Base-by-base conservation (phyloP, 2,888 invertebrate genomes). In the Ctenicera cuprea region DNA sequence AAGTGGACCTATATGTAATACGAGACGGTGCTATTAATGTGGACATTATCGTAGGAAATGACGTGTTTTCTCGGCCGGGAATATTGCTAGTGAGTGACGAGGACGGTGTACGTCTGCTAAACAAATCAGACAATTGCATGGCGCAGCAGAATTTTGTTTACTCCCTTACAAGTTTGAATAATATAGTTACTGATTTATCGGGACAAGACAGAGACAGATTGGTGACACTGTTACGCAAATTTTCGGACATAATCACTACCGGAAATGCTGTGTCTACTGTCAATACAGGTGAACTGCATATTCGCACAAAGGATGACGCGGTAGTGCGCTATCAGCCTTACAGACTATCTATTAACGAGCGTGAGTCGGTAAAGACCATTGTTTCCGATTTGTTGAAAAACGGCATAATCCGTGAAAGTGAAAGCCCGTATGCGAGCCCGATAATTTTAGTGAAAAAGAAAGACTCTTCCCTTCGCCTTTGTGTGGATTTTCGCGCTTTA, bases 261-360 rank as follows among this genome's bases (percentile, higher is more conserved):
- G 41, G 41, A n/a, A n/a, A n/a, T 14, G n/a, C 41, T 12, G 14
- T 41, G 41, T n/a, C 12, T 14, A 14, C 14, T 14, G 41, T 41
- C 3, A 41, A 41, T 41, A 41, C 41, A 14, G 41, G 41, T 14
- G 14, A 14, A 12, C 41, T 41, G 41, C 41, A 8, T 12, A 41
- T 41, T 41, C 41, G 41, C 26, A 26, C 26, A 2, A 26, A 26
- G 26, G 41, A 12, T 41, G 41, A 41, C 41, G 41, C 14, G 3
- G n/a, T 12, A 41, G n/a, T 41, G n/a, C 41, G 41, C 7, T 41
- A 41, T 41, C 41, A 41, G 41, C 41, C 41, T 12, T 41, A 41
- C 41, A 12, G 41, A 12, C 14, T 41, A 41, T 41, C 41, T 14
- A 41, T 41, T 41, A n/a, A 3, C 12, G 41, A 41, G 41, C 41